These are phyloP conservation scores for Ptychadena robeensis DNA, from an alignment of 2,797 vertebrate species.

Conservation along the genomic window DNA sequence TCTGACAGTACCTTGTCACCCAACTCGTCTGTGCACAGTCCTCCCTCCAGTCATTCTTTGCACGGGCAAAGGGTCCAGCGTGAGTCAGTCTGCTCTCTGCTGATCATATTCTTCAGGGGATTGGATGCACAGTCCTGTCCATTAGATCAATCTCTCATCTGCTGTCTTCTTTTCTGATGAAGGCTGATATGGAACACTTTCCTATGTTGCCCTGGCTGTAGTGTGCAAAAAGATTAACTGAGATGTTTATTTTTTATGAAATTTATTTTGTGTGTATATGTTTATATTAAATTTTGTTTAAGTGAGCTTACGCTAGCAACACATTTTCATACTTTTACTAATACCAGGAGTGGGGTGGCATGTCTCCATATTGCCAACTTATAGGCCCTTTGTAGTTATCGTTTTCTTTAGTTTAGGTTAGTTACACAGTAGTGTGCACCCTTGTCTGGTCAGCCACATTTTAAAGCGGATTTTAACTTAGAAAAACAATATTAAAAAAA, in stretches of 20 bases:
- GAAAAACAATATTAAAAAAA: too few species aligned
- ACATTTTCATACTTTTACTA: too few species aligned
- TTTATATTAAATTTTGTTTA: too few species aligned
- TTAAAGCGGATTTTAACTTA: too few species aligned
- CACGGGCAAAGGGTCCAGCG: slow-evolving; percentile 8
- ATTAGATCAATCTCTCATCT: not conserved
- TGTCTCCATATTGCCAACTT: too few species aligned
- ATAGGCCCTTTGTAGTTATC: not conserved
- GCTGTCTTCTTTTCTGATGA: slow-evolving; percentile 3
- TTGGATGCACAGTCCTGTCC: slow-evolving; percentile 27
- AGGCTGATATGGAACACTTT: not conserved
- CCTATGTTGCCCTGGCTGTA: not conserved
- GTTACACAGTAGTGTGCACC: not conserved
- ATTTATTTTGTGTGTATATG: too few species aligned
- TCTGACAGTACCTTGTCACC: slow-evolving; percentile 31
- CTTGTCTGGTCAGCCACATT: too few species aligned
- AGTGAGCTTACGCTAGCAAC: not conserved
- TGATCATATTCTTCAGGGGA: slow-evolving; percentile 13
- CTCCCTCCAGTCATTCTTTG: slow-evolving; percentile 6
- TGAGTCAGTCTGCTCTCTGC: not conserved
- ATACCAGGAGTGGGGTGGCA: not conserved
- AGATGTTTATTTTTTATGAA: not conserved
- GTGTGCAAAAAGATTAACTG: not conserved
- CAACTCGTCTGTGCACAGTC: not conserved
- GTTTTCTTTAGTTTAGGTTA: not conserved